Base-by-base conservation (phyloP, 2,888 invertebrate genomes). In the Shargacucullia verbasci region DNA sequence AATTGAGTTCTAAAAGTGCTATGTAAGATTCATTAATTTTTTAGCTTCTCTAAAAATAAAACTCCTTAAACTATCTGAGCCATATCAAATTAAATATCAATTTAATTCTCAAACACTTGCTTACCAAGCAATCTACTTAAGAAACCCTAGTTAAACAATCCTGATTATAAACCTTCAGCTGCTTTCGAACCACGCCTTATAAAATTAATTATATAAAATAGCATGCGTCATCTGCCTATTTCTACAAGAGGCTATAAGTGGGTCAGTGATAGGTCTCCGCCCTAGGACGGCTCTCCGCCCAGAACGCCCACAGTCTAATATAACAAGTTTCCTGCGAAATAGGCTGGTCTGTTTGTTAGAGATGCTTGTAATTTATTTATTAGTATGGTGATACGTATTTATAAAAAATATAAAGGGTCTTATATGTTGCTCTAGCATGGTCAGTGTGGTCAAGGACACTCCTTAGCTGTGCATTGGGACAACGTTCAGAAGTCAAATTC, bases 131-230 rank as follows among this genome's bases (percentile, higher is more conserved):
- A 75, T 34, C 47, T 59, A 49, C 67, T 57, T 44, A 60, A 58
- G 58, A 65, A 62, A 74, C 62, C 60, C 43, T 76, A 70, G 61
- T 76, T 70, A 62, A 73, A 71, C 71, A 73, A 77, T 75, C 44
- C 75, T 75, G 79, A 80, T 79, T 75, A 73, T 73, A 77, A 62
- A 70, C 41, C 52, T 77, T 76, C 86, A 85, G 81, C 84, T 87
- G 85, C 76, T 56, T 70, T 27, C 27, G 8, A 61, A 63, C 75
- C 81, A 85, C 86, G 84, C 86, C 85, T 55, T 53, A 45, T 37
- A 31, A 74, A 73, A 85, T 83, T 84, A 86, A 86, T 86, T 78
- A 82, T 68, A 70, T 59, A 61, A 77, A 82, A 85, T 83, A 79
- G 77, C 69, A 61, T 72, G 59, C 70, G 81, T 85, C 82, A 82